Conservation (phyloP, 2,888 invertebrate genomes). For the Troides aeacus region DNA sequence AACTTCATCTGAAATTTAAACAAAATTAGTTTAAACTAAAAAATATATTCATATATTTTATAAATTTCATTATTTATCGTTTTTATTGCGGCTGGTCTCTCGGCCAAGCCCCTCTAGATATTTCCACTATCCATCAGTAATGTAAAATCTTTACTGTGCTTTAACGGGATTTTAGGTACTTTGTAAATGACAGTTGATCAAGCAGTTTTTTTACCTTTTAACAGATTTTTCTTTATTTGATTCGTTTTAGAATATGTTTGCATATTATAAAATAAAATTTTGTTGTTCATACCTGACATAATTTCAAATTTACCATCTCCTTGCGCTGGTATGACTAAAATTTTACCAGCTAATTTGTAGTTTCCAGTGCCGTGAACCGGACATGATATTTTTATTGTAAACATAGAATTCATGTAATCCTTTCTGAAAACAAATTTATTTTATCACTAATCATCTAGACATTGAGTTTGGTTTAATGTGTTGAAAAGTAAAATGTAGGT, state of each 20-base stretch:
- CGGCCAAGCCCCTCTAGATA: too few relatives aligned
- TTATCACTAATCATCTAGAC: too few relatives aligned
- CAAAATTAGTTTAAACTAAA: too few relatives aligned
- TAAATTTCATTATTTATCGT: too few relatives aligned
- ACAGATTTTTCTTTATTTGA: background rate
- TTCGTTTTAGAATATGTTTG: too few relatives aligned
- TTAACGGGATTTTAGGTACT: background rate
- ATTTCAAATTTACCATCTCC: constrained; percentile 44
- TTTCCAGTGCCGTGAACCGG: constrained; percentile 39
- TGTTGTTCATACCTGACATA: constrained; percentile 38
- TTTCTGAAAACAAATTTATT: constrained; percentile 33
- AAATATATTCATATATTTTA: too few relatives aligned
- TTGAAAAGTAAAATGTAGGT: too few relatives aligned
- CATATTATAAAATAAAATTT: too few relatives aligned
- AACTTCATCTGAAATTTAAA: constrained; percentile 43
- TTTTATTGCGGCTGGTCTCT: too few relatives aligned
- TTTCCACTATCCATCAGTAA: too few relatives aligned
- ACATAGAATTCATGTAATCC: constrained; percentile 33
- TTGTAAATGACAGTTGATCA: background rate
- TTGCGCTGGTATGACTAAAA: constrained; percentile 35
- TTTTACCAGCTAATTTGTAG: constrained; percentile 40
- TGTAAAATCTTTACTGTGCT: too few relatives aligned
- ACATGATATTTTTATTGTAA: constrained; percentile 34
- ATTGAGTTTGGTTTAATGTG: too few relatives aligned
- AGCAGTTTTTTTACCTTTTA: background rate